phyloP scores from a whole-genome alignment of 2,797 vertebrate species.

The Rhincodon typus region DNA sequence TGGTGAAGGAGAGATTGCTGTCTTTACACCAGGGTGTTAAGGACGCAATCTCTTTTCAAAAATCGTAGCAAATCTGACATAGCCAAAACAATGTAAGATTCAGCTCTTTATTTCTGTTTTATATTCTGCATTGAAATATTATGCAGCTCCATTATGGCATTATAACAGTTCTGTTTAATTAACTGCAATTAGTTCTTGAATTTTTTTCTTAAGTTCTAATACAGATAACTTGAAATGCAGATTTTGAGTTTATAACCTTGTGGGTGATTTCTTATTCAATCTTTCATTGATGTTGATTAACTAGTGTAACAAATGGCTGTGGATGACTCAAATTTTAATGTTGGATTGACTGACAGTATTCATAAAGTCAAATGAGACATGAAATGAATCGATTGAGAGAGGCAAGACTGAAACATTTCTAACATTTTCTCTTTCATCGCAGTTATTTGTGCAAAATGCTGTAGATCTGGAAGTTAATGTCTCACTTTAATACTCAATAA shows the following conservation, averaged over 20 bases:
- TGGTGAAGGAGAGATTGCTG: no score
- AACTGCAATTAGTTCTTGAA: background rate
- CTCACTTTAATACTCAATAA: background rate
- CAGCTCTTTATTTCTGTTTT: background rate
- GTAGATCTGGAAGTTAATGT: background rate
- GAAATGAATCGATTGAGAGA: conserved; percentile 39
- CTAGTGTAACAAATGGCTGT: conserved; percentile 24
- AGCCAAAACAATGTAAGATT: no score
- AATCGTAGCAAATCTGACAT: no score
- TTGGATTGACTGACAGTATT: conserved; percentile 33
- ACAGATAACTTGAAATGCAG: conserved; percentile 5
- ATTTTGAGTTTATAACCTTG: conserved; percentile 35
- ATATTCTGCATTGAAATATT: background rate
- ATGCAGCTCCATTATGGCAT: background rate
- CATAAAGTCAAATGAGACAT: conserved; percentile 29
- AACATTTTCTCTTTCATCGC: conserved; percentile 9
- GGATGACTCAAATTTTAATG: conserved; percentile 13
- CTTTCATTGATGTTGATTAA: conserved; percentile 30
- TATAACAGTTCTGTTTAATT: background rate
- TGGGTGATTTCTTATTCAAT: conserved; percentile 37
- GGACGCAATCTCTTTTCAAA: no score
- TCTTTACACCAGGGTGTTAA: no score
- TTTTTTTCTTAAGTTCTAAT: background rate
- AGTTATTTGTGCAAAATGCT: background rate
- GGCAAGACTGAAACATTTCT: background rate